These are phyloP conservation scores for Zaprionus taronus DNA, from an alignment of 1,140 invertebrate genomes.

Conservation along the genomic window DNA sequence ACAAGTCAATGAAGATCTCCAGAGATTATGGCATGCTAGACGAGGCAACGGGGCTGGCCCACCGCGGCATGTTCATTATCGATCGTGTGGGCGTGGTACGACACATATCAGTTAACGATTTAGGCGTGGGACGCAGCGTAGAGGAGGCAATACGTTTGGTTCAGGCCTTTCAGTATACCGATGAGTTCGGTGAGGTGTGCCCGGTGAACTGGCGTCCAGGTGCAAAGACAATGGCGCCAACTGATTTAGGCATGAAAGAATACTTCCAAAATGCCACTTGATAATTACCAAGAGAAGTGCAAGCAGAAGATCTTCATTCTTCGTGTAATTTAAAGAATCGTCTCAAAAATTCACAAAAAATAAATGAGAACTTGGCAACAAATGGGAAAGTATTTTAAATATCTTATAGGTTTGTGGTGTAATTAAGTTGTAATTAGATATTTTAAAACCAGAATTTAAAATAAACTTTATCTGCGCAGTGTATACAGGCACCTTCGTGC, in stretches of 20 bases:
- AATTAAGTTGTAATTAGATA: no score
- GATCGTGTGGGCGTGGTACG: conserved; percentile 95
- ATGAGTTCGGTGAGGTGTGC: conserved; percentile 97
- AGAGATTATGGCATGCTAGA: conserved; percentile 96
- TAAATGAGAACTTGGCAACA: background rate
- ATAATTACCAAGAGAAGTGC: background rate
- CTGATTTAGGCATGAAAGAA: conserved; percentile 27
- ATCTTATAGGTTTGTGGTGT: no score
- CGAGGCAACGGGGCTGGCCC: conserved; percentile 95
- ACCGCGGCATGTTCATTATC: conserved; percentile 98
- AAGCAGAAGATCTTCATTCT: background rate
- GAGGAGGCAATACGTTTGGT: conserved; percentile 97
- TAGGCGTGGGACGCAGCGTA: conserved; percentile 96
- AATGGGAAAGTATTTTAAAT: no score
- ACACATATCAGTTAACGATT: conserved; percentile 98
- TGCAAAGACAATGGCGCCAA: conserved; percentile 28
- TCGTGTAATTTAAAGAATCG: background rate
- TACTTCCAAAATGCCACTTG: conserved; percentile 56
- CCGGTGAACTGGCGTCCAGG: conserved; percentile 96
- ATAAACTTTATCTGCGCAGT: no score
- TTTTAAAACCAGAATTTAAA: no score
- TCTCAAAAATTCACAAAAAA: background rate
- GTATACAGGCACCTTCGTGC: no score
- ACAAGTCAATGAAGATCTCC: conserved; percentile 95
- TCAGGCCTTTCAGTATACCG: conserved; percentile 98